phyloP scores from a whole-genome alignment of 2,888 invertebrate genomes.

The Leptarthrus brevirostris region DNA sequence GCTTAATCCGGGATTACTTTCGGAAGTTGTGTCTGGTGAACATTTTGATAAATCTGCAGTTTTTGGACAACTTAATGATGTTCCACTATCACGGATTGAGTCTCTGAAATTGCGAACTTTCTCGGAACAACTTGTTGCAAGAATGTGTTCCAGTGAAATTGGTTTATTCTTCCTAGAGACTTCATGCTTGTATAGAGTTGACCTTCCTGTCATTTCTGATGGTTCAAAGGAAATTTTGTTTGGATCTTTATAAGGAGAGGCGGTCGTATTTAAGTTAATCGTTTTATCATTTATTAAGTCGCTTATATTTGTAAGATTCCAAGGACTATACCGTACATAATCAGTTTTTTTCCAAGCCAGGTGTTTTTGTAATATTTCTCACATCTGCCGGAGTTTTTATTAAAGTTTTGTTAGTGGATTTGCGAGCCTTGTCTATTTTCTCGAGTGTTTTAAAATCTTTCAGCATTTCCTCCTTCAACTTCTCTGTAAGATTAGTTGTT shows the following conservation, averaged over 20 bases:
- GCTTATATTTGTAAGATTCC: constrained; percentile 61
- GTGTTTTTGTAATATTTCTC: no score
- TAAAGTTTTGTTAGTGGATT: not conserved
- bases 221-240: constrained; percentile 63
- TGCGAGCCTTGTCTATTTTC: not conserved
- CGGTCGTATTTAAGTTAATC: constrained; percentile 61
- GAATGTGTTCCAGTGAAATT: constrained; percentile 63
- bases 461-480: constrained; percentile 8
- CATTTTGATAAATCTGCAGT: constrained; percentile 63
- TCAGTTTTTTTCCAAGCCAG: constrained; percentile 56
- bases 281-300: constrained; percentile 64
- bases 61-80: constrained; percentile 59
- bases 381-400: not conserved
- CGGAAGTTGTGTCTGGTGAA: constrained; percentile 9
- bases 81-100: constrained; percentile 40
- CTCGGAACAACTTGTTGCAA: constrained; percentile 62
- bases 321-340: constrained; percentile 57
- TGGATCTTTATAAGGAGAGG: constrained; percentile 4
- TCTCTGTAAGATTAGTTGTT: not conserved
- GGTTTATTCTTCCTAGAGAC: constrained; percentile 8
- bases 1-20: not conserved
- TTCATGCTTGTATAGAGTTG: constrained; percentile 59
- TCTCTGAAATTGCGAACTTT: constrained; percentile 58
- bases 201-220: constrained; percentile 64
- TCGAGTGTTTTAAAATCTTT: constrained; percentile 11